These are phyloP conservation scores for Serranus cabrilla DNA, from an alignment of 2,797 vertebrate genomes.

Conservation along the genomic window DNA sequence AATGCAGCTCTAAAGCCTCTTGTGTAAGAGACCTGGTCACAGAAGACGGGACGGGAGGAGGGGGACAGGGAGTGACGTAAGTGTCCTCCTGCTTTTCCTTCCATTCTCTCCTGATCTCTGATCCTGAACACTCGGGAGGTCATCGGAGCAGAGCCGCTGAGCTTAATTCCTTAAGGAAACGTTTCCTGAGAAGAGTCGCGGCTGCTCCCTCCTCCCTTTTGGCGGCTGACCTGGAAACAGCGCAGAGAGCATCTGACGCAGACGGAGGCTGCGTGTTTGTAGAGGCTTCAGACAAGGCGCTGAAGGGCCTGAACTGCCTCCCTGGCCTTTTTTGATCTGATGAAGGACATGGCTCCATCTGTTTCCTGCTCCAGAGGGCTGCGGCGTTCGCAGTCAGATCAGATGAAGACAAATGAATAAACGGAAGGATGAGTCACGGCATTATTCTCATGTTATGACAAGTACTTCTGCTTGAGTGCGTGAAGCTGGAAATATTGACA, in stretches of 20 bases:
- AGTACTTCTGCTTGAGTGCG: slow-evolving; percentile 46
- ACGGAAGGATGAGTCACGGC: slow-evolving; percentile 68
- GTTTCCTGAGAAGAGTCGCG: slow-evolving; percentile 61
- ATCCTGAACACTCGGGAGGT: slow-evolving; percentile 48
- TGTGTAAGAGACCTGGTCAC: slow-evolving; percentile 68
- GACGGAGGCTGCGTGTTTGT: slow-evolving; percentile 22
- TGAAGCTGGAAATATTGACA: slow-evolving; percentile 56
- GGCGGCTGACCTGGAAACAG: slow-evolving; percentile 70
- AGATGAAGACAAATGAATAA: slow-evolving; percentile 66
- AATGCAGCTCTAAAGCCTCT: slow-evolving; percentile 65
- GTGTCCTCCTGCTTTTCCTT: slow-evolving; percentile 60
- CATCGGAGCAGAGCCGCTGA: slow-evolving; percentile 30
- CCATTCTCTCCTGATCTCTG: slow-evolving; percentile 59
- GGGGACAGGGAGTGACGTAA: slow-evolving; percentile 63
- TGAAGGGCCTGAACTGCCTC: slow-evolving; percentile 32
- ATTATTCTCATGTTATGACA: slow-evolving; percentile 63
- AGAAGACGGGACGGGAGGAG: slow-evolving; percentile 30
- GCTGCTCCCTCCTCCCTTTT: slow-evolving; percentile 29
- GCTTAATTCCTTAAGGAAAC: slow-evolving; percentile 72
- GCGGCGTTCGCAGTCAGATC: slow-evolving; percentile 36
- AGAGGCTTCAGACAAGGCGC: slow-evolving; percentile 13
- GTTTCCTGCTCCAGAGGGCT: slow-evolving; percentile 71
- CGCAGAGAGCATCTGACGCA: slow-evolving; percentile 50
- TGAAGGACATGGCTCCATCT: slow-evolving; percentile 74
- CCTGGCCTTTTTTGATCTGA: slow-evolving; percentile 41